A percentile compares a stretch with the other conserved stretches of the same genome.
Conservation (phyloP, 2,888 invertebrate genomes). For the Drosophila setosimentum region DNA sequence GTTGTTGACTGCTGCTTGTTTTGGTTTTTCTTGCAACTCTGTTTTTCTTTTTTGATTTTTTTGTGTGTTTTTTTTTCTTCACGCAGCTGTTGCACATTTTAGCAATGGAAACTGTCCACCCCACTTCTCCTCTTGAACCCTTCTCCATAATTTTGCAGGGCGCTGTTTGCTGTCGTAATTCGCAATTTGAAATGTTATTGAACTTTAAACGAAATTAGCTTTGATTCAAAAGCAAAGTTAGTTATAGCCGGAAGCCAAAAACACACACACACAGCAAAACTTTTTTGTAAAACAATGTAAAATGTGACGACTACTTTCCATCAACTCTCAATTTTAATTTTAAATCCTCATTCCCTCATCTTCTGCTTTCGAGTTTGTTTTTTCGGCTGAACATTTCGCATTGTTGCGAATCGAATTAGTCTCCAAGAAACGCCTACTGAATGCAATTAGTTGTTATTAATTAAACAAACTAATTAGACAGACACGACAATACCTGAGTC, state of each 20-base stretch:
- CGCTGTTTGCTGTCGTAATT: constrained; percentile 69
- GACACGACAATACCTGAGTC: neutral
- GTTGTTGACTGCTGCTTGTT: constrained; percentile 45
- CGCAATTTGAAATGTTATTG: constrained; percentile 82
- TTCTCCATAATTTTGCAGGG: constrained; percentile 46
- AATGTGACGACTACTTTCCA: constrained; percentile 63
- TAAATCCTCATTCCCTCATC: constrained; percentile 11
- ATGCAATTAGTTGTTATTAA: constrained; percentile 25
- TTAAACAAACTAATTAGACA: neutral
- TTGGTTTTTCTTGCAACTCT: constrained; percentile 43
- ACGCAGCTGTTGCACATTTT: constrained; percentile 61
- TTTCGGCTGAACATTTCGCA: constrained; percentile 17
- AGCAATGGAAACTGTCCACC: constrained; percentile 14
- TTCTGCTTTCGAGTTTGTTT: constrained; percentile 13
- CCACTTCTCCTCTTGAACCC: neutral
- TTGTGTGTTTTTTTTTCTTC: constrained; percentile 14
- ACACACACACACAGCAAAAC: constrained; percentile 22
- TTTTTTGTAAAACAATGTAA: constrained; percentile 64
- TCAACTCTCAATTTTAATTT: constrained; percentile 43
- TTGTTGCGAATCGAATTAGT: constrained; percentile 23
- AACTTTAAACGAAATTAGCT: constrained; percentile 78
- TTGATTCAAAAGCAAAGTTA: constrained; percentile 59
- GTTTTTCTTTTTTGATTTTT: constrained; percentile 28
- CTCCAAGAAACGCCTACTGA: constrained; percentile 4
- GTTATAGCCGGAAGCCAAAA: constrained; percentile 67